Evolutionary conservation across 2,113 vertebrate species (phyloP).

Genomic region (Ariopsis seemanni): DNA sequence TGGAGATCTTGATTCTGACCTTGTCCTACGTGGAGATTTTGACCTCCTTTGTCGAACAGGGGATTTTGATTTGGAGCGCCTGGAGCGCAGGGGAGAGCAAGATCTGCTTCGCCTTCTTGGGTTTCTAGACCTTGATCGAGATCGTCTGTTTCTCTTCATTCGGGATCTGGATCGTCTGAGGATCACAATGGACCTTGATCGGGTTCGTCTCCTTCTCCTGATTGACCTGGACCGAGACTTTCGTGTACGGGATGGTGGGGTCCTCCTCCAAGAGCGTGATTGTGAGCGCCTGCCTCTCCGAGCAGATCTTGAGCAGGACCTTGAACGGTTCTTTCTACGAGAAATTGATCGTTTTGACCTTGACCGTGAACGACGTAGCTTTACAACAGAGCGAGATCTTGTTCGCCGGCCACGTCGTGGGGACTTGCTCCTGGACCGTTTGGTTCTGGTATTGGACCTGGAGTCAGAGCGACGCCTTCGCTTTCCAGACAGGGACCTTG

Average conservation of each 20-base stretch:
- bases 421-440: slow-evolving; percentile 66
- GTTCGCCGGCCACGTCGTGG: slow-evolving; percentile 65
- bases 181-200: slow-evolving; percentile 69
- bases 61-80: slow-evolving; percentile 65
- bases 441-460: slow-evolving; percentile 63
- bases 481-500: slow-evolving; percentile 52
- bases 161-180: slow-evolving; percentile 64
- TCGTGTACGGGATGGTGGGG: slow-evolving; percentile 66
- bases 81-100: slow-evolving; percentile 57
- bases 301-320: slow-evolving; percentile 60
- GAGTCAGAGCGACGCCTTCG: slow-evolving; percentile 58
- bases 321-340: slow-evolving; percentile 60
- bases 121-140: slow-evolving; percentile 64
- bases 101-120: slow-evolving; percentile 67
- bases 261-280: slow-evolving; percentile 66
- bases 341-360: slow-evolving; percentile 66
- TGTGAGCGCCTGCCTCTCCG: slow-evolving; percentile 67
- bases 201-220: slow-evolving; percentile 65
- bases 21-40: slow-evolving; percentile 58
- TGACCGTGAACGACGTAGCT: slow-evolving; percentile 63
- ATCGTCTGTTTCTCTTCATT: slow-evolving; percentile 45
- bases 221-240: slow-evolving; percentile 69
- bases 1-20: slow-evolving; percentile 53
- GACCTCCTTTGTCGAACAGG: slow-evolving; percentile 63
- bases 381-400: slow-evolving; percentile 66